These are phyloP conservation scores for Zaprionus gabonicus DNA, from an alignment of 1,140 invertebrate genomes.

Conservation along the genomic window DNA sequence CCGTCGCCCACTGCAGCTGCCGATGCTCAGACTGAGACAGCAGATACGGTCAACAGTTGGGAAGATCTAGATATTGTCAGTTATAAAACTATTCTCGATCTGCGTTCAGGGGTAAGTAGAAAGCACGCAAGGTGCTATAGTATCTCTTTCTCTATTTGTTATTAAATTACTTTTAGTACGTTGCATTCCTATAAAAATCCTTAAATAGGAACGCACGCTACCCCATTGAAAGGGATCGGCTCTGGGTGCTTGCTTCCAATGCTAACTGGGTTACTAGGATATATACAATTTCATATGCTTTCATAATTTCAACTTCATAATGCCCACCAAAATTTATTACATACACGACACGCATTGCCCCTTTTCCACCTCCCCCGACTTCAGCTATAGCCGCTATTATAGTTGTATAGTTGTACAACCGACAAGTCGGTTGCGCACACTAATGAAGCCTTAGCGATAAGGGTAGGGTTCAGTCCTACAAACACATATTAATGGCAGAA, in stretches of 20 bases:
- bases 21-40: constrained; percentile 20
- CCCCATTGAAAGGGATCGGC: constrained; percentile 7
- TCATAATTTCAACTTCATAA: constrained; percentile 73
- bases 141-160: neutral
- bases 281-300: constrained; percentile 77
- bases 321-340: constrained; percentile 60
- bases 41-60: constrained; percentile 82
- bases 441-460: constrained; percentile 67
- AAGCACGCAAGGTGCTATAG: neutral
- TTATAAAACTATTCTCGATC: constrained; percentile 85
- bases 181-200: constrained; percentile 6
- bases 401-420: constrained; percentile 27
- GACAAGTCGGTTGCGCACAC: constrained; percentile 28
- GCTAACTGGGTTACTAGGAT: constrained; percentile 77
- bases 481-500: constrained; percentile 45
- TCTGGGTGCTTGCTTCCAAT: constrained; percentile 45
- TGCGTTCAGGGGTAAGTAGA: constrained; percentile 86
- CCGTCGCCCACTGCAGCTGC: constrained; percentile 19
- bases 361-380: constrained; percentile 13
- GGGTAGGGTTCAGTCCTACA: constrained; percentile 20
- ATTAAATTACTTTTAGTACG: neutral
- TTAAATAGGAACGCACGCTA: constrained; percentile 61
- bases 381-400: constrained; percentile 30
- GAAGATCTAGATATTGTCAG: constrained; percentile 86
- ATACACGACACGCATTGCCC: constrained; percentile 69